Evolutionary conservation across 2,888 invertebrate genomes (phyloP), one percentile per base, ranked within the genome.

Genomic region (Heliconius hortense): DNA sequence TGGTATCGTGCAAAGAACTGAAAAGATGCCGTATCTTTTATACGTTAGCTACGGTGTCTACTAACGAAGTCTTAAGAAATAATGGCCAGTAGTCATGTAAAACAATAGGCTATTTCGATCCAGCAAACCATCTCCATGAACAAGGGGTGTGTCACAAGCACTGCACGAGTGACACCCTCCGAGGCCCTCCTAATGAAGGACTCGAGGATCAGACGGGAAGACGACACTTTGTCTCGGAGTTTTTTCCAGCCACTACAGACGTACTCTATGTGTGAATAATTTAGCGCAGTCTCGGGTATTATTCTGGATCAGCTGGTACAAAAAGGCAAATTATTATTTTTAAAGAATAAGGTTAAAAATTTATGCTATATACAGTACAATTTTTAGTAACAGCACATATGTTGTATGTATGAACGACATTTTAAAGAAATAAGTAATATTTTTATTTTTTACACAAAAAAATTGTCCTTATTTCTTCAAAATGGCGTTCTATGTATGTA

Each of bases 181-280:
- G 75, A 81, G 85, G 81, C 82, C 82, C 82, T 81, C 82, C 84
- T 89, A 89, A 90, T 89, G 89, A 89, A 89, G 85, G 87, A 83
- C 84, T 80, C 82, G 83, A 85, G 84, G 82, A 81, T 82, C 81
- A 76, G 77, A 79, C 82, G 81, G 81, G 82, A 82, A 83, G 86
- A 82, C 79, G 81, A 84, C 86, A 88, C 87, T 88, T 86, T 86
- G 85, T 87, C 86, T 89, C 82, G 79, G 76, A 80, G 82, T 84
- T 89, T 88, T 88, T 87, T 87, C 83, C 84, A 84, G 84, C 84
- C 76, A 77, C 79, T 79, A 77, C 79, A 77, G 74, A 79, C 76
- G 76, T 77, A 76, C 74, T 76, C 79, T 79, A 71, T 77, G 75
- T 74, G 73, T 78, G 78, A 78, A 78, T 78, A 78, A 78, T 78